Conservation (phyloP, 2,888 invertebrate genomes). For the Metellina segmentata region DNA sequence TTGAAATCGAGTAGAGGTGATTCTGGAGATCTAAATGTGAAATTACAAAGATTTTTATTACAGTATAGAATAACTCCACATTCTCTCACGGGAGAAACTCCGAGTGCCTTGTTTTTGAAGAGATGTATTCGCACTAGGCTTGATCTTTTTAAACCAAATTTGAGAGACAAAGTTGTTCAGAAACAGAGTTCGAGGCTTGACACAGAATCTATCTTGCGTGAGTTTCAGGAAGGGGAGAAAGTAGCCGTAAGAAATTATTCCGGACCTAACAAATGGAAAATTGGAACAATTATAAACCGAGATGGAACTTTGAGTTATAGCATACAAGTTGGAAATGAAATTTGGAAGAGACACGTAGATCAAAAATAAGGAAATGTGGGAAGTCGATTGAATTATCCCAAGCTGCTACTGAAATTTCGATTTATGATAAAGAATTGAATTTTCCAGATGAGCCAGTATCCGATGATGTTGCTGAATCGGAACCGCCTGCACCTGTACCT, state of each 20-base stretch:
- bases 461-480: conserved; percentile 53
- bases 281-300: conserved; percentile 52
- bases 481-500: conserved; percentile 47
- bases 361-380: conserved; percentile 54
- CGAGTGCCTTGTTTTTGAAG: conserved; percentile 55
- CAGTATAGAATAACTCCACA: conserved; percentile 63
- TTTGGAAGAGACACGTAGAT: conserved; percentile 56
- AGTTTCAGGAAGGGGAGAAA: conserved; percentile 67
- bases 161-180: conserved; percentile 34
- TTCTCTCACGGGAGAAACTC: conserved; percentile 63
- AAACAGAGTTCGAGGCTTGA: conserved; percentile 14
- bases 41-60: conserved; percentile 61
- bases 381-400: conserved; percentile 52
- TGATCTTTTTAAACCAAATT: conserved; percentile 53
- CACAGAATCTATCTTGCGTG: conserved; percentile 49
- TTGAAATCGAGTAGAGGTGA: conserved; percentile 60
- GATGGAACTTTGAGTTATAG: conserved; percentile 44
- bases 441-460: conserved; percentile 55
- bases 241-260: conserved; percentile 65
- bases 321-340: conserved; percentile 55
- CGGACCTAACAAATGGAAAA: conserved; percentile 54
- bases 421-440: conserved; percentile 54
- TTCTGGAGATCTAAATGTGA: conserved; percentile 65
- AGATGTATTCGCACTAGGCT: conserved; percentile 49
- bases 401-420: conserved; percentile 48